Conservation (phyloP, 2,797 vertebrate species). For the Propithecus perrieri region DNA sequence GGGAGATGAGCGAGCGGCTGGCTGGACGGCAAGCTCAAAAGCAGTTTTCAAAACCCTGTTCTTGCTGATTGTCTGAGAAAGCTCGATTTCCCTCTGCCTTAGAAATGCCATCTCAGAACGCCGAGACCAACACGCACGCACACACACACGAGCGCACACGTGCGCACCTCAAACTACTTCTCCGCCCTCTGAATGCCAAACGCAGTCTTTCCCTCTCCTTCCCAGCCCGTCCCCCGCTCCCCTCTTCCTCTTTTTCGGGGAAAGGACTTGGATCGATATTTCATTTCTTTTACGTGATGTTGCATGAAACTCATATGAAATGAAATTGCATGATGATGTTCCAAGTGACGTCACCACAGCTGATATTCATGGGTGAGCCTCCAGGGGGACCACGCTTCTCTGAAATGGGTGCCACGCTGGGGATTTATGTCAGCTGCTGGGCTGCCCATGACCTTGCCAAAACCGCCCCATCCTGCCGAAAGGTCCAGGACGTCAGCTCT, state of each 20-base stretch:
- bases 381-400: rapidly evolving
- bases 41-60: neutral
- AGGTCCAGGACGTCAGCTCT: neutral
- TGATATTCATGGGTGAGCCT: neutral
- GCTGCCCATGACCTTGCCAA: neutral
- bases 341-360: neutral
- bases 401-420: neutral
- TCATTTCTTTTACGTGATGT: neutral
- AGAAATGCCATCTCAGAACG: rapidly evolving
- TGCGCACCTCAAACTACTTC: too few relatives aligned
- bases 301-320: neutral
- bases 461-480: neutral
- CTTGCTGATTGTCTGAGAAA: neutral
- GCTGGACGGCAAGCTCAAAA: neutral
- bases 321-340: neutral
- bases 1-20: rapidly evolving
- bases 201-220: neutral
- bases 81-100: neutral
- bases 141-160: too few relatives aligned
- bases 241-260: neutral
- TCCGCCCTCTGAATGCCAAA: neutral
- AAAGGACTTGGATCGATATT: neutral
- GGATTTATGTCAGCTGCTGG: neutral
- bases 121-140: neutral
- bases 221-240: neutral